Evolutionary conservation across 2,797 vertebrate species (phyloP).

Genomic region (Hemibagrus guttatus): DNA sequence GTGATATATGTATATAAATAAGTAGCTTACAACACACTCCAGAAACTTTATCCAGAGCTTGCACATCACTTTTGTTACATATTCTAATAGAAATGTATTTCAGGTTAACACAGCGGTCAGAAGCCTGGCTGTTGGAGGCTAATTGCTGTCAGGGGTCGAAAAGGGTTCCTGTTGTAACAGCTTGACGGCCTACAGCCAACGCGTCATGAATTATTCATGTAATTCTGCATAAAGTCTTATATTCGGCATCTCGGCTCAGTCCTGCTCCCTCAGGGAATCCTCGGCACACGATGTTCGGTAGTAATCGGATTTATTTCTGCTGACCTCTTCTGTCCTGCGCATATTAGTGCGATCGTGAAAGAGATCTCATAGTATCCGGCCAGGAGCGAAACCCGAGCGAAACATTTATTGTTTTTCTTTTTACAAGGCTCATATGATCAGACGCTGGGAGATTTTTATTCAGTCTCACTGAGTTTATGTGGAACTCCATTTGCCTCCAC

Average conservation of each 20-base stretch:
- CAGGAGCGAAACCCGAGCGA: not conserved
- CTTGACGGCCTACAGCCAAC: slow-evolving; percentile 8
- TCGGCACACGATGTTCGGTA: not conserved
- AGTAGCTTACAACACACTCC: not conserved
- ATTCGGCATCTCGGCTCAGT: slow-evolving; percentile 6
- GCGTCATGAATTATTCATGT: slow-evolving; percentile 23
- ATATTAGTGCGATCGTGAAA: not conserved
- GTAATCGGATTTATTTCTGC: not conserved
- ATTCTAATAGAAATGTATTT: not conserved
- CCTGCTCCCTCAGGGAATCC: not conserved
- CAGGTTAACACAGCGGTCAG: slow-evolving; percentile 12
- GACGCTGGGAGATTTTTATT: not conserved
- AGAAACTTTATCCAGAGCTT: not conserved
- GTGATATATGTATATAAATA: no score
- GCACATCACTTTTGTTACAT: not conserved
- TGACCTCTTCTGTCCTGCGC: slow-evolving; percentile 8
- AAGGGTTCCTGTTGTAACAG: slow-evolving; percentile 18
- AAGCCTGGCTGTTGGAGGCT: not conserved
- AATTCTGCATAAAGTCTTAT: slow-evolving; percentile 18
- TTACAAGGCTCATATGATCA: not conserved
- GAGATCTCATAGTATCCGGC: not conserved
- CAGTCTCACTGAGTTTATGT: slow-evolving; percentile 13
- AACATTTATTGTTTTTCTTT: slow-evolving; percentile 24
- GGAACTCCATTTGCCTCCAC: slow-evolving; percentile 22
- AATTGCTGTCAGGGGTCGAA: slow-evolving; percentile 23